Evolutionary conservation across 2,113 vertebrate species (phyloP).

Genomic region (Mormoops blainvillei): DNA sequence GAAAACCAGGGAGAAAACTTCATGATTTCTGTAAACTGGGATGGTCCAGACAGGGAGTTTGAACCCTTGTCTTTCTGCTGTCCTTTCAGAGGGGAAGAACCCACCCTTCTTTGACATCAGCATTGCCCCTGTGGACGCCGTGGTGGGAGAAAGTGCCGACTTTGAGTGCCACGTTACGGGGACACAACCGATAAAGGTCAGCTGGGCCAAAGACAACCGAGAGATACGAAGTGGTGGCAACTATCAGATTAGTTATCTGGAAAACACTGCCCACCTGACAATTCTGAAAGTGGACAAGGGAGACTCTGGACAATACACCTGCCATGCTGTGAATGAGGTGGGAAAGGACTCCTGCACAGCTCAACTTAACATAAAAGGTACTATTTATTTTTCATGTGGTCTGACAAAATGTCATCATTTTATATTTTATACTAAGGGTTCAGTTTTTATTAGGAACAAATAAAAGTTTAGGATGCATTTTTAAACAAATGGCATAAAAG

Average conservation of each 20-base stretch:
- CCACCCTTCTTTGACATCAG: constrained; percentile 92
- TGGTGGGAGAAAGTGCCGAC: constrained; percentile 89
- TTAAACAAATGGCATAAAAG: background rate
- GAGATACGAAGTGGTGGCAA: constrained; percentile 93
- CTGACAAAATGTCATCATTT: background rate
- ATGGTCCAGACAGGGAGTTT: background rate
- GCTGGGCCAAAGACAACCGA: constrained; percentile 95
- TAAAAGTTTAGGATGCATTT: background rate
- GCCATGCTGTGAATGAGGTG: constrained; percentile 91
- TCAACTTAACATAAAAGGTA: constrained; percentile 94
- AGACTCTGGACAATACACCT: constrained; percentile 91
- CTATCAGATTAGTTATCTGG: constrained; percentile 91
- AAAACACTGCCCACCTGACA: constrained; percentile 87
- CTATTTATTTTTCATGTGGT: background rate
- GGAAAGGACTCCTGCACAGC: constrained; percentile 92
- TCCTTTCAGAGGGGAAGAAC: constrained; percentile 89
- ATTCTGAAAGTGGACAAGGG: constrained; percentile 88
- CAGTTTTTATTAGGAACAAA: background rate
- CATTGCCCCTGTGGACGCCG: constrained; percentile 84
- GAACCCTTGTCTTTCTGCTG: constrained; percentile 35
- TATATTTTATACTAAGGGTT: background rate
- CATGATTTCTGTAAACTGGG: background rate
- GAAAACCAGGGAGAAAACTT: background rate
- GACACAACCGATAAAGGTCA: constrained; percentile 92
- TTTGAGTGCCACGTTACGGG: constrained; percentile 94